Evolutionary conservation across 2,797 vertebrate genomes (phyloP), one percentile per base, ranked within the genome.

Genomic region (Enteromius argenteus): DNA sequence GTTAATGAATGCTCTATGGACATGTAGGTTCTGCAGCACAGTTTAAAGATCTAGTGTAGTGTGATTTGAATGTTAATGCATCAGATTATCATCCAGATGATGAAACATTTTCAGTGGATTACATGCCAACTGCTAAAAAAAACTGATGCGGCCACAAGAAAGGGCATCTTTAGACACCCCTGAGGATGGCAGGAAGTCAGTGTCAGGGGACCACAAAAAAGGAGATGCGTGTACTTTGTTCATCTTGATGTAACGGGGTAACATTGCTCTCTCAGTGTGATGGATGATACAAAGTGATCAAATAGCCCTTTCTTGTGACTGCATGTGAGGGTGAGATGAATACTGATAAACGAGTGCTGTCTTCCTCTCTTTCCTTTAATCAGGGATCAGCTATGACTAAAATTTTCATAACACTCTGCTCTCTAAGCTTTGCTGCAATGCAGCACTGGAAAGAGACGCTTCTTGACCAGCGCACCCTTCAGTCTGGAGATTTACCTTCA

Each of bases 221-320:
- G 56, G 53, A 74, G 82, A 56, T 69, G 46, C 51, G 23, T 19
- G 76, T 68, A 80, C 79, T 86, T 86, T 86, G 85, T 89, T 88
- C 84, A 80, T 84, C 74, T 79, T 32, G 32, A 64, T 64, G 83
- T 82, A 87, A 84, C 69, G 44, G 67, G 77, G 81, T 74, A 86
- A 84, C 81, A 75, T 81, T 80, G 80, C 73, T 83, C 8, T 19
- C 39, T 62, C 75, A 60, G 79, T 76, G 80, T 90, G 89, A 90
- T 88, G 88, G 87, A 88, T 85, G 87, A 81, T 81, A 88, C 84
- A 85, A 88, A 86, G 84, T 87, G 87, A 90, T 90, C 89, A 90
- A 90, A 90, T 88, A 86, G 89, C 86, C 82, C 83, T 90, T 90
- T 90, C 89, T 90, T 85, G 89, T 86, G 89, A 85, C 87, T 86